These are phyloP conservation scores for Gryllus longicercus DNA, from an alignment of 2,888 invertebrate genomes.

Conservation along the genomic window DNA sequence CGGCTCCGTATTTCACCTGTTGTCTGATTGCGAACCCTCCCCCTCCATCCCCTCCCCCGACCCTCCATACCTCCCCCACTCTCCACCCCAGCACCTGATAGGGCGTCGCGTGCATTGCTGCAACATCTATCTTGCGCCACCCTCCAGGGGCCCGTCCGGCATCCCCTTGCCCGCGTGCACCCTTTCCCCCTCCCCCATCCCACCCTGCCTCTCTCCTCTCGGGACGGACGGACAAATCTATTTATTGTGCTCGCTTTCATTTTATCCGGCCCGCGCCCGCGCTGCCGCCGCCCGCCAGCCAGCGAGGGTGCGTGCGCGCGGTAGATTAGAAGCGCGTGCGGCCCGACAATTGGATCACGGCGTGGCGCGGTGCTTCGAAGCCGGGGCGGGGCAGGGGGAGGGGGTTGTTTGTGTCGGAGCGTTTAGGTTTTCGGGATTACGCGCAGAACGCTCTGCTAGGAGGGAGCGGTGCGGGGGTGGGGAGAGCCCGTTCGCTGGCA, in stretches of 20 bases:
- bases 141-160: not conserved
- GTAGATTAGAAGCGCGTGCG: not conserved
- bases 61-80: not conserved
- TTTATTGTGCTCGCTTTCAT: slow-evolving; percentile 17
- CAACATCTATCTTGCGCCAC: not conserved
- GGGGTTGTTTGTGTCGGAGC: not conserved
- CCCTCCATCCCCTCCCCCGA: not conserved
- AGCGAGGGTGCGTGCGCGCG: not conserved
- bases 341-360: slow-evolving; percentile 5
- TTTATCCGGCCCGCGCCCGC: not conserved
- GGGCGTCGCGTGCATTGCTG: not conserved
- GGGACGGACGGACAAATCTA: not conserved
- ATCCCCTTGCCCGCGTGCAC: not conserved
- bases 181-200: not conserved
- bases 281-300: not conserved
- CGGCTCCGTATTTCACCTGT: slow-evolving; percentile 17
- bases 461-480: not conserved
- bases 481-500: no score
- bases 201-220: not conserved
- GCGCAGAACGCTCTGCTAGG: not conserved
- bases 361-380: not conserved
- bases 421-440: not conserved
- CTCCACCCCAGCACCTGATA: not conserved
- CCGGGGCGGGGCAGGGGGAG: not conserved
- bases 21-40: not conserved